These are phyloP conservation scores for Augochlorella aurata DNA, from an alignment of 2,888 invertebrate genomes.

Conservation along the genomic window DNA sequence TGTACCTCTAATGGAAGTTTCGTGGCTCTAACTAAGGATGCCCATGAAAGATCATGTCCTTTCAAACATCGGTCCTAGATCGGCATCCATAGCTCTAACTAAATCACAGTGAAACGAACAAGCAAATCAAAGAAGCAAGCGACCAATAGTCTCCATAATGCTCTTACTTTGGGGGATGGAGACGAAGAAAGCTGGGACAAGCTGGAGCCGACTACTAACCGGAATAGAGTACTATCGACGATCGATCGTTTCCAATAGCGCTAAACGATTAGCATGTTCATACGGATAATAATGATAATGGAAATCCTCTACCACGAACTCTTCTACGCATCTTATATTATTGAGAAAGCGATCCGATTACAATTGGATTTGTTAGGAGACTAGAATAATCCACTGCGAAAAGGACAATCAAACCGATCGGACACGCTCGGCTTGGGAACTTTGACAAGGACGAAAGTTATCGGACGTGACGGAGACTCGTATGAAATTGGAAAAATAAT, in stretches of 20 bases:
- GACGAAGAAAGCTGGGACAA: not conserved
- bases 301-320: constrained; percentile 2
- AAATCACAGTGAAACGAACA: constrained; percentile 22
- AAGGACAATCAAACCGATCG: constrained; percentile 8
- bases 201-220: not conserved
- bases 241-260: not conserved
- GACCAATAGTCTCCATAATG: constrained; percentile 27
- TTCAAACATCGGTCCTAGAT: too few relatives aligned
- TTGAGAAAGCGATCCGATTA: constrained; percentile 41
- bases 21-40: not conserved
- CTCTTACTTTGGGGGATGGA: not conserved
- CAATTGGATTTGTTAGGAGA: constrained; percentile 32
- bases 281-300: constrained; percentile 23
- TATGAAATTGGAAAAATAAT: constrained; percentile 78
- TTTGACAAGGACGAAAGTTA: constrained; percentile 62
- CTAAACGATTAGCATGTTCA: constrained; percentile 26
- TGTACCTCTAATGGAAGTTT: constrained; percentile 12
- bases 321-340: constrained; percentile 19
- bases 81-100: not conserved
- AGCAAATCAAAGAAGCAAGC: constrained; percentile 40
- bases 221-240: not conserved
- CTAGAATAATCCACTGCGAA: constrained; percentile 37
- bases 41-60: too few relatives aligned
- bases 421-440: constrained; percentile 16
- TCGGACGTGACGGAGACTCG: constrained; percentile 60